Evolutionary conservation across 2,113 vertebrate genomes (phyloP), one percentile per base, ranked within the genome.

Genomic region (Merops nubicus): DNA sequence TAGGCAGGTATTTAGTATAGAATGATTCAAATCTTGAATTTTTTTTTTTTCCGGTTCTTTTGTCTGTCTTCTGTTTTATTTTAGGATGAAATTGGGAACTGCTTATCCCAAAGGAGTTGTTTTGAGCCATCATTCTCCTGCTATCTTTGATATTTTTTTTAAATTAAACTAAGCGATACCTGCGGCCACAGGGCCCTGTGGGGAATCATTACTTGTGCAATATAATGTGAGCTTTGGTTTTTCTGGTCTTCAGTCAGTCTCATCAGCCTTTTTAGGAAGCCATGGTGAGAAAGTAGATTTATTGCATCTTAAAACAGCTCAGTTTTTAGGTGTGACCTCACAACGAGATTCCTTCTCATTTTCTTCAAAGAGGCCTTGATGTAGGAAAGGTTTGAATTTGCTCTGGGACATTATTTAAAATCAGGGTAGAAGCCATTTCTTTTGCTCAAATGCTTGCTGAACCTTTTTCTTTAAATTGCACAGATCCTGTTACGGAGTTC

Each of bases 331-430:
- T 42, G 26, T 33, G 10, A 53, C 77, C 48, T 65, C 68, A 50
- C 26, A 86, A 42, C 2, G 29, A 53, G 56, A 69, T 76, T 69
- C 62, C 36, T 73, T 80, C 56, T 17, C 40, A 77, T 88, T 59
- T 23, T 38, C 25, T 77, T 91, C 64, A 23, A 18, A 70, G 62
- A 57, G 67, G 40, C 50, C 70, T 75, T 29, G 50, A 45, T 57
- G 5, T 3, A 50, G 80, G 31, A 38, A 43, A 89, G 74, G 73
- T 54, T 93, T 88, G 89, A 38, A 69, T 95, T 96, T 92, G 76
- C 93, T 89, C 43, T 62, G 83, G 63, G 63, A 50, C 15, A 4
- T 89, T 28, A 47, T 17, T 64, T 75, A 34, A 92, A 69, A 60
- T 36, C 23, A 16, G 18, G 13, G 22, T 87, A 47, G 77, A 89